Percentiles rank a stretch among this genome's conserved stretches.
Evolutionary conservation across 2,113 vertebrate genomes (phyloP).

Genomic region (Dermatemys mawii): DNA sequence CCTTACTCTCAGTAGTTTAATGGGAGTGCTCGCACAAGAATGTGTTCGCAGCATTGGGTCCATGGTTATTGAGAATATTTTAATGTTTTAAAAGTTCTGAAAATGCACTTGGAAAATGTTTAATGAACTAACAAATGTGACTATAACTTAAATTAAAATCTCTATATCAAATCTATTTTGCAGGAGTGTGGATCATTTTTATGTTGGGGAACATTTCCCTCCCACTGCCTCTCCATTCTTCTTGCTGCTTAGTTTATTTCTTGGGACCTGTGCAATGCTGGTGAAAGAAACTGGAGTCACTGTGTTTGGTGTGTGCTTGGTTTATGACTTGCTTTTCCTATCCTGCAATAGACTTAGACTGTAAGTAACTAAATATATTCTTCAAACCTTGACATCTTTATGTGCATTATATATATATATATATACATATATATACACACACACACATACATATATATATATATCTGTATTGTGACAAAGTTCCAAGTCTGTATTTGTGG

Average conservation of each 20-base stretch:
- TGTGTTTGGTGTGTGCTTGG: constrained; percentile 93
- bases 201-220: constrained; percentile 80
- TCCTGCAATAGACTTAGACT: constrained; percentile 80
- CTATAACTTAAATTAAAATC: neutral
- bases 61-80: neutral
- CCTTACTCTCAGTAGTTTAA: neutral
- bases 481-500: too few species aligned
- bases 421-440: too few species aligned
- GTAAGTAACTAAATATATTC: constrained; percentile 79
- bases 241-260: constrained; percentile 86
- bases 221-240: constrained; percentile 82
- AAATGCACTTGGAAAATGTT: neutral
- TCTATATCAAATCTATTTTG: constrained; percentile 32
- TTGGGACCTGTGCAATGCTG: constrained; percentile 97
- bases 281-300: constrained; percentile 98
- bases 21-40: neutral
- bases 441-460: neutral
- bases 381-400: neutral
- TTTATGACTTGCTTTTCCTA: constrained; percentile 91
- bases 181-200: constrained; percentile 87
- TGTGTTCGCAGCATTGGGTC: neutral
- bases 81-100: neutral
- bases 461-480: too few species aligned
- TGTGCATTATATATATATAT: neutral
- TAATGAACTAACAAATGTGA: neutral